Evolutionary conservation across 2,113 vertebrate species (phyloP).

Genomic region (Nettapus auritus): DNA sequence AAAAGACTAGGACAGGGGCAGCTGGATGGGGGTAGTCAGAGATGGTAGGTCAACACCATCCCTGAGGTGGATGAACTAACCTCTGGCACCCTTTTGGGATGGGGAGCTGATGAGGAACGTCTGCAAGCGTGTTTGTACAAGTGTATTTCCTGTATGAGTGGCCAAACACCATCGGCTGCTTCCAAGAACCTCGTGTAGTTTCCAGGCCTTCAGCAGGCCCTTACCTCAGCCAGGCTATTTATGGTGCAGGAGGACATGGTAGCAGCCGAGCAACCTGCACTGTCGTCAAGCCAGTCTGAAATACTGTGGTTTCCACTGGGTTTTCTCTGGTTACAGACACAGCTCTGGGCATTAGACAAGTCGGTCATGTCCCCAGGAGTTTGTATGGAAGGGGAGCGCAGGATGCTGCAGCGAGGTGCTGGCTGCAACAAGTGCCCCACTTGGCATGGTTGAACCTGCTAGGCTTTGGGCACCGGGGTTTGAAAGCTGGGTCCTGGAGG

Average conservation of each 20-base stretch:
- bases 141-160: background rate
- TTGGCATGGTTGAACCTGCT: rapidly evolving
- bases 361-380: background rate
- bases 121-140: conserved; percentile 2
- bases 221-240: background rate
- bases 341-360: background rate
- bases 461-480: background rate
- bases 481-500: background rate
- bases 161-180: background rate
- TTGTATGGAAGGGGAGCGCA: rapidly evolving
- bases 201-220: background rate
- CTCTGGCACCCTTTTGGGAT: background rate
- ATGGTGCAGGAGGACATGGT: background rate
- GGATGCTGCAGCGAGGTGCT: background rate
- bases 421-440: background rate
- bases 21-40: background rate
- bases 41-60: background rate
- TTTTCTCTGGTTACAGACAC: background rate
- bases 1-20: background rate
- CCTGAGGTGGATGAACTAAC: background rate
- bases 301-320: background rate
- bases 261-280: background rate
- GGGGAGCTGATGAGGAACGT: background rate
- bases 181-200: background rate
- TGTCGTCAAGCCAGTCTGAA: background rate